Evolutionary conservation across 2,888 invertebrate species (phyloP), one percentile per base, ranked within the genome.

Genomic region (Lycia hirtaria): DNA sequence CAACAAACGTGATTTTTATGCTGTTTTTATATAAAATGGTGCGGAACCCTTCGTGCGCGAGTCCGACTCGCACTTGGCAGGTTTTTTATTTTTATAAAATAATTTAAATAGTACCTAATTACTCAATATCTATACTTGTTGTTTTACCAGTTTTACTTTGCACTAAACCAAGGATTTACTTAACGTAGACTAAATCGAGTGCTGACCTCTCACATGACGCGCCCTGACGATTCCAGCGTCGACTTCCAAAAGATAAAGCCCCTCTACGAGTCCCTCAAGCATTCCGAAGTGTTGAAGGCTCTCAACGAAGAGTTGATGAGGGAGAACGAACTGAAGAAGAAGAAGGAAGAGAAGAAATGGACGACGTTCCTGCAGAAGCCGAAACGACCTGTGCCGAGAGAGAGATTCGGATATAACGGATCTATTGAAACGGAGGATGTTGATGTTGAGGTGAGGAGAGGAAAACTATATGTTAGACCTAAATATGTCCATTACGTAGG

Each of bases 331-430:
- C 92, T 93, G 63, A 85, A 89, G 59, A 93, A 92, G 60, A 87
- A 91, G 62, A 93, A 93, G 41, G 93, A 94, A 32, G 92, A 93
- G 65, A 93, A 93, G 67, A 94, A 94, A 67, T 95, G 94, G 92
- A 96, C 96, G 3, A 96, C 95, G 24, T 97, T 96, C 73, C 77
- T 97, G 60, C 95, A 95, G 80, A 95, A 95, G 70, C 96, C 96
- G 0, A 93, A 94, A 67, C 87, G 95, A 15, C 94, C 96, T 0
- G 93, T 94, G 63, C 96, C 96, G 0, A 80, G 71, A 24, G 77
- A 71, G 0, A 85, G 78, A 63, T 78, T 78, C 15, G 87, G 86
- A 1, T 82, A 82, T 41, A 69, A 67, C 10, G 77, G 83, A 3
- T 79, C 75, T 61, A 62, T 73, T 0, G 71, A 73, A 0, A 73